Conservation (phyloP, 2,888 invertebrate species). For the Ischnus inquisitorius region DNA sequence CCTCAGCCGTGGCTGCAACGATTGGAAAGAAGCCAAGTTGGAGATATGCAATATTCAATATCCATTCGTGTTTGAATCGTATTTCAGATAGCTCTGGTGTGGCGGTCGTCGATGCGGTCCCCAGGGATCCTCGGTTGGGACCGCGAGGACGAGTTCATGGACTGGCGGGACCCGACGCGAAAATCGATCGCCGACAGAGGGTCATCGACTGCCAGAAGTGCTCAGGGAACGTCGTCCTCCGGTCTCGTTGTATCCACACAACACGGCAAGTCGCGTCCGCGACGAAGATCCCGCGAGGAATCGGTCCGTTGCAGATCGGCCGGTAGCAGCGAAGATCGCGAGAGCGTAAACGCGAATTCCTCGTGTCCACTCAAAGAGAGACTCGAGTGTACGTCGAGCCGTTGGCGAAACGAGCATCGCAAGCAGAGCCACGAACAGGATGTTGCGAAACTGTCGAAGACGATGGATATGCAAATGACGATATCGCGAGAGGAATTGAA, state of each 20-base stretch:
- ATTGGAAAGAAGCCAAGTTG: neutral
- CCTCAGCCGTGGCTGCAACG: neutral
- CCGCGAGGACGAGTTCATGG: constrained; percentile 85
- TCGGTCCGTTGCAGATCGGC: constrained; percentile 77
- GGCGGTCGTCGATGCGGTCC: constrained; percentile 85
- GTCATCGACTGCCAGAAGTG: constrained; percentile 55
- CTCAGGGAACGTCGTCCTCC: constrained; percentile 71
- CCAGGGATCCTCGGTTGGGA: constrained; percentile 84
- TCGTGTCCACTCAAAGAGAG: constrained; percentile 82
- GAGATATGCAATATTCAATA: neutral
- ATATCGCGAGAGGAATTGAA: constrained; percentile 52
- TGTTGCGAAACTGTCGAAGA: constrained; percentile 44
- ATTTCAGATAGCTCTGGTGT: constrained; percentile 84
- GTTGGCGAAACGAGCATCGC: constrained; percentile 74
- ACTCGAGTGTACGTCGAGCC: constrained; percentile 75
- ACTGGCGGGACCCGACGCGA: constrained; percentile 81
- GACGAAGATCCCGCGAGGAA: constrained; percentile 79
- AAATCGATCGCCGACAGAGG: constrained; percentile 70
- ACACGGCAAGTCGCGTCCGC: constrained; percentile 72
- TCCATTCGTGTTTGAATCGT: neutral
- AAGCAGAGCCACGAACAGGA: constrained; percentile 74
- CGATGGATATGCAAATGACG: constrained; percentile 44
- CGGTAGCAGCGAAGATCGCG: constrained; percentile 78
- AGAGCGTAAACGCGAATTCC: constrained; percentile 22
- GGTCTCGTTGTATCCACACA: constrained; percentile 79